Base-by-base conservation (phyloP, 2,113 vertebrate genomes). In the Zapus hudsonius region DNA sequence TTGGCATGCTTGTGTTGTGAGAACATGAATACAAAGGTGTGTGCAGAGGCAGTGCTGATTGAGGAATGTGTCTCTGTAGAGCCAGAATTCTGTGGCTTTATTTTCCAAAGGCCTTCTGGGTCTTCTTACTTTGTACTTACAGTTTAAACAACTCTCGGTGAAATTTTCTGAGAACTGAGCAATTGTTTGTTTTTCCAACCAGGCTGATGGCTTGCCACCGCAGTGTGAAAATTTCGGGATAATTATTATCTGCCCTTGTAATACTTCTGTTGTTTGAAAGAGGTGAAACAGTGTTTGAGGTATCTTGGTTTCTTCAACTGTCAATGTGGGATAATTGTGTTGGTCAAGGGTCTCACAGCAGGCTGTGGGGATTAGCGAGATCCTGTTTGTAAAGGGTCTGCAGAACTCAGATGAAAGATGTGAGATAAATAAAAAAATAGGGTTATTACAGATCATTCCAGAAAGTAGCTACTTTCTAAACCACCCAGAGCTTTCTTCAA, bases 401-500 rank as follows among this genome's bases (percentile, higher is more conserved):
- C 17, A 88, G 40, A 86, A 72, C 57, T 80, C 66, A 69, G 90
- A 90, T 88, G 70, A 93, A 96, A 94, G 33, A 63, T 74, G 27
- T 63, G n/a, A 31, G 16, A 70, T 74, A 82, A 92, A 81, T 83
- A 84, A 61, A 42, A n/a, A 81, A 90, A 19, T 85, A 57, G 25
- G 2, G 13, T 61, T 90, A 88, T 85, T 88, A 80, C 12, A 76
- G 67, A 83, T 70, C 13, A 23, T 42, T 73, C 3, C 23, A 70
- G 79, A 81, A 59, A 20, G 8, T 63, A 29, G 20, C 69, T 80
- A 17, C 31, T 67, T 67, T 66, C 29, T 47, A 66, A 90, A 44
- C 3, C 12, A 29, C 64, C 13, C 82, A 57, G 23, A 75, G 61
- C 47, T 44, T 55, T 84, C 31, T 86, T 87, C 76, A 12, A 82